phyloP scores from a whole-genome alignment of 2,888 invertebrate species.

The Phoenoteleia sp. region DNA sequence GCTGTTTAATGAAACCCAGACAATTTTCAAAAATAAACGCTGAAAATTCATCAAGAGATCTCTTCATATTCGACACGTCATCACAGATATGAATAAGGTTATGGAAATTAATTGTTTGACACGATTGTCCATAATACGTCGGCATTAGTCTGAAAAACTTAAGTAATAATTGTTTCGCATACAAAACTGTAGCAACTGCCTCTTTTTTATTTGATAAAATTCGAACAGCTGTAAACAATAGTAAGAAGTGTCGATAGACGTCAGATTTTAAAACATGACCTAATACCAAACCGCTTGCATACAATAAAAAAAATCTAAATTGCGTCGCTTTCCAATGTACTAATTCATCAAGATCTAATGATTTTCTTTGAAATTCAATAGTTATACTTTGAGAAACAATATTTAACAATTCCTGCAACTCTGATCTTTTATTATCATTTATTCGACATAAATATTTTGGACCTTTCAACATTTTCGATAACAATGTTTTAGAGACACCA shows the following conservation, averaged over 20 bases:
- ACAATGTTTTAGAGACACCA: constrained; percentile 59
- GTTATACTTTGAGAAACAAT: constrained; percentile 57
- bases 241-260: constrained; percentile 67
- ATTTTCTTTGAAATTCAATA: constrained; percentile 74
- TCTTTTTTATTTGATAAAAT: constrained; percentile 53
- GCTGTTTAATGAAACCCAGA: constrained; percentile 48
- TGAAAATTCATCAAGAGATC: constrained; percentile 34
- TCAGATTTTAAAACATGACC: not conserved
- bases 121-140: constrained; percentile 24
- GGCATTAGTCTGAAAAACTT: constrained; percentile 27
- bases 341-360: constrained; percentile 62
- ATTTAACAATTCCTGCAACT: constrained; percentile 20
- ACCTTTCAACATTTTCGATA: constrained; percentile 26
- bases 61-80: constrained; percentile 27
- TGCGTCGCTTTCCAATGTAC: constrained; percentile 67
- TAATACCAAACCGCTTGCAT: constrained; percentile 45
- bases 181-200: not conserved
- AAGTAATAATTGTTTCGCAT: constrained; percentile 10
- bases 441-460: constrained; percentile 27
- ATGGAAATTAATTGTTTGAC: constrained; percentile 39
- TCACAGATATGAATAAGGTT: constrained; percentile 31
- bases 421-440: constrained; percentile 1
- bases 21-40: constrained; percentile 59
- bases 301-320: constrained; percentile 20
- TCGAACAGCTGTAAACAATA: constrained; percentile 65